Evolutionary conservation across 1,140 invertebrate species (phyloP).

Genomic region (Leptestheria dahalacensis): DNA sequence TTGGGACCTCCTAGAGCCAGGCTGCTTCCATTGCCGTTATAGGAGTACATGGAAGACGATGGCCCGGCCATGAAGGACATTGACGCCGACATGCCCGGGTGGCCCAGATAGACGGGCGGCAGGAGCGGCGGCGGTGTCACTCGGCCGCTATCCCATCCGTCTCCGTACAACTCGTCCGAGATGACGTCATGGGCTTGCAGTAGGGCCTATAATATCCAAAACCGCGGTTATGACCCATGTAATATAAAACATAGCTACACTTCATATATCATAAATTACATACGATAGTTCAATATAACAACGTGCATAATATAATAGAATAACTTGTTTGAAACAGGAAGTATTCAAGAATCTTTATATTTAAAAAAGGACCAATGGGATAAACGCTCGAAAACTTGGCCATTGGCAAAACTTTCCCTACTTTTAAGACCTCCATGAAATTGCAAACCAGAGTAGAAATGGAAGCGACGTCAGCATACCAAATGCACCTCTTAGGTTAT

Average conservation of each 20-base stretch:
- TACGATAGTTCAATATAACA: no score
- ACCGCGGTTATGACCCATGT: neutral
- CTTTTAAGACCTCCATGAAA: no score
- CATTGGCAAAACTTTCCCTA: no score
- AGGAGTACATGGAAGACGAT: neutral
- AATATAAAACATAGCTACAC: neutral
- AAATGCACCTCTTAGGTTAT: no score
- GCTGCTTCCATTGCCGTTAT: neutral
- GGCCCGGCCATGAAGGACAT: neutral
- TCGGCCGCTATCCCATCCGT: constrained; percentile 58
- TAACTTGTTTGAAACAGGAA: no score
- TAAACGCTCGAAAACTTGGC: no score
- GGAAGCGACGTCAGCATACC: no score
- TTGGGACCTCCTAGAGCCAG: constrained; percentile 28
- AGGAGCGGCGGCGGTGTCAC: constrained; percentile 40
- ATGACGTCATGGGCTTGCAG: constrained; percentile 96
- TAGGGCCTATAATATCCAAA: constrained; percentile 55
- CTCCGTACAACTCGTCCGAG: constrained; percentile 91
- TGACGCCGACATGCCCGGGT: constrained; percentile 11
- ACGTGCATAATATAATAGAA: no score
- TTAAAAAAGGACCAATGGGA: no score
- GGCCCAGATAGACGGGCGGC: constrained; percentile 16
- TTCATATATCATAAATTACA: neutral
- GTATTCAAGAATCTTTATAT: no score
- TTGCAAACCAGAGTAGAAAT: no score